Base-by-base conservation (phyloP, 2,113 vertebrate genomes). In the Opisthocomus hoazin region DNA sequence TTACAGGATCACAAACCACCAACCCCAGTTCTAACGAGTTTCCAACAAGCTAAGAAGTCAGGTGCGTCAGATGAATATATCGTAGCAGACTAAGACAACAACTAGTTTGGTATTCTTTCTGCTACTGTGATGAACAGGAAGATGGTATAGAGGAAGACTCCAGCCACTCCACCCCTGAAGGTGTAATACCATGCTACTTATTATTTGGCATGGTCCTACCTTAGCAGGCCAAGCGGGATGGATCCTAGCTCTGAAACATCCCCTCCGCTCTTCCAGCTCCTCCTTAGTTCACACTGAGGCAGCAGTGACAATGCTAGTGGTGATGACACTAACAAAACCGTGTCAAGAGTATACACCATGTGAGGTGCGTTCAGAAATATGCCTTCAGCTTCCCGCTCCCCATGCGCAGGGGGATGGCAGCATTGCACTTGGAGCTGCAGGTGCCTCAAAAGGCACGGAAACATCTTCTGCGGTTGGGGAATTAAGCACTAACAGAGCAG, bases 261-360 rank as follows among this genome's bases (percentile, higher is more conserved):
- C 34, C 63, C 30, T 66, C 61, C 10, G 12, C 41, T 66, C 51
- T 63, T 53, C 13, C 51, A 71, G 46, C 51, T 75, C 36, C 45
- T 53, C 54, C 30, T n/a, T 9, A 58, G 51, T 20, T 50, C 56
- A 23, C 0, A 3, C 18, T 84, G 50, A 56, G 23, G 50, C 50
- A 84, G 54, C 27, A 63, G 56, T 7, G 51, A 65, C 54, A 74
- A 29, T 8, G 27, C 17, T 41, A 77, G 36, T 5, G 30, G 60
- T 7, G 56, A 46, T 18, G 54, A 30, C 46, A 39, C 9, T 48
- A 41, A 82, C 5, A 11, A 65, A 53, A 41, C 29, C 0, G 1
- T 0, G 0, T 21, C n/a, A 37, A 14, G 18, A 51, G 16, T 2
- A 56, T 37, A 50, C 73, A 41, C 7, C 22, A 5, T 18, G n/a